Base-by-base conservation (phyloP, 2,113 vertebrate species). In the Myotis brandtii region DNA sequence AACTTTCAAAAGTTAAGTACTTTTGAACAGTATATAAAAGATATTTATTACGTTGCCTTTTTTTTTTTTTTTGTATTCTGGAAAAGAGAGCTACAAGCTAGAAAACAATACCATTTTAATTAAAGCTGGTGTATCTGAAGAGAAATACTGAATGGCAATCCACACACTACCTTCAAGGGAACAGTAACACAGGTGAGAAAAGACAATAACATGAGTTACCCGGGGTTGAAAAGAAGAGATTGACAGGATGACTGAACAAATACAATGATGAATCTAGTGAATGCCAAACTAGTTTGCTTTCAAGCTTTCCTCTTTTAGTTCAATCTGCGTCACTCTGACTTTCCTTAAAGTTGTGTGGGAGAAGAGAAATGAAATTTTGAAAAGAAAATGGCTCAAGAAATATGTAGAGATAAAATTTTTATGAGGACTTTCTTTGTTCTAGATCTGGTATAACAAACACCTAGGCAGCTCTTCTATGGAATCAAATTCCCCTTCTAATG, bases 271-370 rank as follows among this genome's bases (percentile, higher is more conserved):
- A 64, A 43, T 88, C 86, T 37, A 76, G 84, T 73, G 81, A 97
- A 69, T 30, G 56, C 59, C 85, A 66, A 92, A 92, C 56, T 25
- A 76, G 66, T 93, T 52, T 96, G 96, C 85, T 81, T 86, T 95
- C 43, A 95, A 81, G 96, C 76, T 95, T 97, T 97, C 96, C 92
- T 96, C 90, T 96, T 97, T 97, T 95, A 96, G 95, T 90, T 92
- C 84, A 81, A 92, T 85, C 87, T 97, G 85, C 84, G 80, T 97
- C 96, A 97, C 92, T 92, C 13, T 75, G 62, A 95, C 84, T 97
- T 95, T 96, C 80, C 86, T 89, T 86, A 77, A 97, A 90, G 90
- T 85, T 87, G 95, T 95, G 97, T 97, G 94, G 97, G 96, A 96
- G 91, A 80, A 37, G 70, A 88, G 72, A 66, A 95, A 93, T 87